A percentile compares a stretch with the other conserved stretches of the same genome.
Evolutionary conservation across 1,140 invertebrate genomes (phyloP).

Genomic region (Lordiphosa mommai): DNA sequence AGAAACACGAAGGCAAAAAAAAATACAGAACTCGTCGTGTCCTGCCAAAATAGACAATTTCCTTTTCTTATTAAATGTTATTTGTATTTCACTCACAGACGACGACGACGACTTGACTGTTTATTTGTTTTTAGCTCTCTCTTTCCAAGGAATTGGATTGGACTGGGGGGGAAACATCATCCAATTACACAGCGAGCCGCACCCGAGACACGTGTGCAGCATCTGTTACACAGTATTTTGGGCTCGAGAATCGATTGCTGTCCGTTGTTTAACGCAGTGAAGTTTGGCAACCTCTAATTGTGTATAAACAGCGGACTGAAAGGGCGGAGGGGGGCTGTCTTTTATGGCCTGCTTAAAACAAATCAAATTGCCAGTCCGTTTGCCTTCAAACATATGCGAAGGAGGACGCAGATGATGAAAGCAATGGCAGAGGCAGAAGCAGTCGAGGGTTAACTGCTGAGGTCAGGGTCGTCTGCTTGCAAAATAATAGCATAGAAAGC

Average conservation of each 20-base stretch:
- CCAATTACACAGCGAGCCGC: slow-evolving; percentile 63
- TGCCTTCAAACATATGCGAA: slow-evolving; percentile 22
- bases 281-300: slow-evolving; percentile 66
- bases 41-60: slow-evolving; percentile 68
- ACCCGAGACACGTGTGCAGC: slow-evolving; percentile 69
- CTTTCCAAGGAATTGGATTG: not conserved
- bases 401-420: slow-evolving; percentile 4
- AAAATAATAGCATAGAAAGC: slow-evolving; percentile 61
- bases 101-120: slow-evolving; percentile 58
- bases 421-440: not conserved
- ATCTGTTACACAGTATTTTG: slow-evolving; percentile 62
- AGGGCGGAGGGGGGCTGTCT: not conserved
- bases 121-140: slow-evolving; percentile 58
- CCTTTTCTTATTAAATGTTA: slow-evolving; percentile 76
- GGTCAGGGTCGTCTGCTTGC: slow-evolving; percentile 63
- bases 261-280: slow-evolving; percentile 27
- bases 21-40: too few species aligned
- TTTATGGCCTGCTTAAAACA: slow-evolving; percentile 49
- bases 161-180: slow-evolving; percentile 50
- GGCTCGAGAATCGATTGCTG: slow-evolving; percentile 51
- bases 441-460: slow-evolving; percentile 17
- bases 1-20: too few species aligned
- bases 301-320: slow-evolving; percentile 16
- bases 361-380: slow-evolving; percentile 60
- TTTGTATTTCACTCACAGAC: slow-evolving; percentile 73